Percentiles rank a stretch among this genome's conserved stretches.
These are phyloP conservation scores for Caenorhabditis parvicauda DNA, from an alignment of 2,888 invertebrate genomes.

Conservation along the genomic window DNA sequence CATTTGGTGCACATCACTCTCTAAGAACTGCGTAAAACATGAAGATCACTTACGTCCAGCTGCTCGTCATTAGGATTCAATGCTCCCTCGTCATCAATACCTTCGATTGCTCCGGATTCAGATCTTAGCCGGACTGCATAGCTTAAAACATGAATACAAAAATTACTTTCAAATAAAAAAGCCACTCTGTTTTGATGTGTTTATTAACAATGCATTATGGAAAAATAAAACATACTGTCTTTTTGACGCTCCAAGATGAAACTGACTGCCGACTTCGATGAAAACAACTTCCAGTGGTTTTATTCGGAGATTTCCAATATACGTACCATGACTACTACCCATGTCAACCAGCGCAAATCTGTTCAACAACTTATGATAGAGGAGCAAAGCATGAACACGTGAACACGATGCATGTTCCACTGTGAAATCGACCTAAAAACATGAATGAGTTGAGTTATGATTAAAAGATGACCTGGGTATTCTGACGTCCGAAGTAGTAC, in stretches of 20 bases:
- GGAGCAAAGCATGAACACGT: slow-evolving; percentile 90
- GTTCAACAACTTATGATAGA: slow-evolving; percentile 91
- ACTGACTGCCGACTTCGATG: slow-evolving; percentile 73
- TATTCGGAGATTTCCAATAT: slow-evolving; percentile 83
- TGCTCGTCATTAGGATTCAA: slow-evolving; percentile 67
- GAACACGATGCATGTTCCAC: slow-evolving; percentile 98
- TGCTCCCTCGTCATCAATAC: slow-evolving; percentile 72
- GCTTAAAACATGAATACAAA: neutral
- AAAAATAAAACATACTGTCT: slow-evolving; percentile 71
- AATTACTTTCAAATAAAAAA: no score
- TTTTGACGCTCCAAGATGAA: slow-evolving; percentile 98
- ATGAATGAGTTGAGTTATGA: neutral
- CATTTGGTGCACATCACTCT: no score
- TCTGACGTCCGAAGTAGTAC: slow-evolving; percentile 94
- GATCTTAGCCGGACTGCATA: slow-evolving; percentile 21
- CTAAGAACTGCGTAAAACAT: neutral
- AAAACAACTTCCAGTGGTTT: slow-evolving; percentile 68
- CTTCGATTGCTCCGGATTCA: no score
- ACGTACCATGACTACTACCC: slow-evolving; percentile 97
- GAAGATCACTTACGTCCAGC: slow-evolving; percentile 37
- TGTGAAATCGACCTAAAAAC: slow-evolving; percentile 89
- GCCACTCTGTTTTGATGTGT: no score
- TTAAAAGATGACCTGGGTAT: slow-evolving; percentile 71
- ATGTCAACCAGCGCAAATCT: slow-evolving; percentile 93
- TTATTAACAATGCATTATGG: no score